Evolutionary conservation across 2,113 vertebrate species (phyloP), one percentile per base, ranked within the genome.

Genomic region (Limanda limanda): DNA sequence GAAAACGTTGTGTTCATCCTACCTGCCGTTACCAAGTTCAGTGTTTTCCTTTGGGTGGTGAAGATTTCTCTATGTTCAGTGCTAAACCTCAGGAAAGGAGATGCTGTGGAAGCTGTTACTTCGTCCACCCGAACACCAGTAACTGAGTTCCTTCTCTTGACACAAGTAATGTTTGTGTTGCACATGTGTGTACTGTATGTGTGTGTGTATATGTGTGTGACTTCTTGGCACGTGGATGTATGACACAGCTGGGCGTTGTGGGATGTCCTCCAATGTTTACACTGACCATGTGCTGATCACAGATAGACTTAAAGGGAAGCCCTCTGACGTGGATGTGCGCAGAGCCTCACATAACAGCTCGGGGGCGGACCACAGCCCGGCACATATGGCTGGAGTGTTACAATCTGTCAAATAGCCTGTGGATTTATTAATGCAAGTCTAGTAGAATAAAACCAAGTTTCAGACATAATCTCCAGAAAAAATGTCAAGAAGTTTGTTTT

Each of bases 251-350:
- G 52, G 20, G 14, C n/a, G 1, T 68, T 13, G 52, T 62, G 81
- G 84, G 89, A 68, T 31, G 78, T 65, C 64, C 77, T 78, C 73
- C n/a, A 54, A 76, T 82, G 85, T 91, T 92, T 79, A 74, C 81
- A 70, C 65, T 67, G 63, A 67, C 79, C 85, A 58, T 92, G 90
- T 92, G 90, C 81, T 31, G 80, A 77, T 64, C 15, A 23, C 67
- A 85, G 90, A 93, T 91, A 89, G 74, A 72, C 66, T 71, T 61
- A 69, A 81, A 55, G 76, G 58, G 69, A 91, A 83, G 71, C 25
- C 81, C 21, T 60, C 21, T 89, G 91, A 82, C 68, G 68, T 72
- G 65, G 42, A 71, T 56, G 2, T 12, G 35, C 15, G 45, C 40
- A 45, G 64, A 59, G 68, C 58, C 31, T 70, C 71, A 51, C 45